Evolutionary conservation across 2,797 vertebrate species (phyloP).

Genomic region (Sarcophilus harrisii): DNA sequence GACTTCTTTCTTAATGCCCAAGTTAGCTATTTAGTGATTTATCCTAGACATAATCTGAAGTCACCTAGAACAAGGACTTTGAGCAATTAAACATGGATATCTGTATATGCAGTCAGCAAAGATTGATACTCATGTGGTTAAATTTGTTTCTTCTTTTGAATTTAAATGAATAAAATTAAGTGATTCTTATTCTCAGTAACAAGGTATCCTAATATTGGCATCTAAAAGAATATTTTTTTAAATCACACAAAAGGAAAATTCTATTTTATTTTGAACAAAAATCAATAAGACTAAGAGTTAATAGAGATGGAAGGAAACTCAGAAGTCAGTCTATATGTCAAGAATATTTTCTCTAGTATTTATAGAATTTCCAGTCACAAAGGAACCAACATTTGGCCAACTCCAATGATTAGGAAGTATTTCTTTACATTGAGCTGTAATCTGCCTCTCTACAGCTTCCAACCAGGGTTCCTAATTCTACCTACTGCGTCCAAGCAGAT

Average conservation of each 20-base stretch:
- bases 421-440: neutral
- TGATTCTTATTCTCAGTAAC: neutral
- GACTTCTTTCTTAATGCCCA: slow-evolving; percentile 13
- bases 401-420: neutral
- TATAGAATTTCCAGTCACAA: neutral
- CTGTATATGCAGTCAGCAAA: slow-evolving; percentile 43
- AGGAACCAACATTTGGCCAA: neutral
- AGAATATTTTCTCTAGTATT: neutral
- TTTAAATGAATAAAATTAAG: slow-evolving; percentile 32
- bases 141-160: slow-evolving; percentile 17
- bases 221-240: slow-evolving; percentile 5
- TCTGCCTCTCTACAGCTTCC: neutral
- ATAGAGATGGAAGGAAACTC: neutral
- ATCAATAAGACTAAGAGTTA: neutral
- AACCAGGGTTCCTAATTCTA: neutral
- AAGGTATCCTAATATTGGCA: neutral
- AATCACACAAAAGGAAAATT: neutral
- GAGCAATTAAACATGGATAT: slow-evolving; percentile 34
- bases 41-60: slow-evolving; percentile 45
- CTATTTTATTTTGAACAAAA: neutral
- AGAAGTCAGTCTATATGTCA: neutral
- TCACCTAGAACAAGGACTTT: slow-evolving; percentile 16
- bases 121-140: slow-evolving; percentile 39
- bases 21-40: slow-evolving; percentile 35
- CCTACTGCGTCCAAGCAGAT: neutral